phyloP scores from a whole-genome alignment of 2,113 vertebrate genomes.

The Urocynchramus pylzowi region DNA sequence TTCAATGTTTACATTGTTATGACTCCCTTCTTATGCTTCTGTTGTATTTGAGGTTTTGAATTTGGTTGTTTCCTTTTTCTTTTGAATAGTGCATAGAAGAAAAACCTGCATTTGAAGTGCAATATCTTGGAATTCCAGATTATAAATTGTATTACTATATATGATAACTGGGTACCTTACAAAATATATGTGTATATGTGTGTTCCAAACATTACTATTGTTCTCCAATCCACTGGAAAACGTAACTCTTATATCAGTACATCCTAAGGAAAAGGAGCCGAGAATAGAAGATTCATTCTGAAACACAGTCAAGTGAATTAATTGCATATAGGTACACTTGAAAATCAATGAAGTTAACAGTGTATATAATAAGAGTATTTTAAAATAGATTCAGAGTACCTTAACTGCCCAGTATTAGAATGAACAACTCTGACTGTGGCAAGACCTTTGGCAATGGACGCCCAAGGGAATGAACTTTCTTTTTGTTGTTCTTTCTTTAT shows the following conservation, averaged over 20 bases:
- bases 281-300: not conserved
- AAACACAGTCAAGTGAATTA: not conserved
- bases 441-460: not conserved
- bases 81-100: not conserved
- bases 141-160: not conserved
- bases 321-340: not conserved
- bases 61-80: not conserved
- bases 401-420: not conserved
- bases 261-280: not conserved
- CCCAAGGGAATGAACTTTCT: not conserved
- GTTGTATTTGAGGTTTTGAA: not conserved
- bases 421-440: not conserved
- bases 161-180: not conserved
- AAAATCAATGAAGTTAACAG: not conserved
- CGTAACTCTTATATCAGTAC: not conserved
- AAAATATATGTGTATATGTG: not conserved
- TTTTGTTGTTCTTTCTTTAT: not conserved
- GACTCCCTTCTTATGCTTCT: not conserved
- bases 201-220: not conserved
- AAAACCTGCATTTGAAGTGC: not conserved
- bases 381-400: not conserved
- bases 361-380: not conserved
- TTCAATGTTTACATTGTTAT: not conserved
- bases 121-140: not conserved
- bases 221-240: not conserved